Conservation (phyloP, 2,113 vertebrate species). For the Oceanites oceanicus region DNA sequence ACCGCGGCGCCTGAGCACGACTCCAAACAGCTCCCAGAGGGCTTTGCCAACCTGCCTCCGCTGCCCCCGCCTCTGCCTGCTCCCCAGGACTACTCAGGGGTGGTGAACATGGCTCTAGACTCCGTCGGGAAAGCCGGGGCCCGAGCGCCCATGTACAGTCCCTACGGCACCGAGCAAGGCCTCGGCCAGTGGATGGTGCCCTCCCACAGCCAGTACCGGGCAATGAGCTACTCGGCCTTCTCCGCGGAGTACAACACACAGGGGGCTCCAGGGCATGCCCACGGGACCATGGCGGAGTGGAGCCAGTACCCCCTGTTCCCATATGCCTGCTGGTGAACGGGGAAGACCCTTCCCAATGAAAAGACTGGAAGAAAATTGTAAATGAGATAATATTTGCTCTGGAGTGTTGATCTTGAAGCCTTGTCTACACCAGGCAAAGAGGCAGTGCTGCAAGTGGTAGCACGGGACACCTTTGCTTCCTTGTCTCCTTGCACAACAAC, state of each 20-base stretch:
- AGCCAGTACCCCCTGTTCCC: slow-evolving; percentile 90
- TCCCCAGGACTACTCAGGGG: slow-evolving; percentile 80
- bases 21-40: slow-evolving; percentile 62
- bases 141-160: slow-evolving; percentile 78
- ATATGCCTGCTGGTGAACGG: slow-evolving; percentile 86
- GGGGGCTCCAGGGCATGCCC: slow-evolving; percentile 79
- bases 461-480: background rate
- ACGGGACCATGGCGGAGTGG: slow-evolving; percentile 84
- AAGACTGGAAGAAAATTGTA: slow-evolving; percentile 33
- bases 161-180: slow-evolving; percentile 78
- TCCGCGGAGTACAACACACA: slow-evolving; percentile 81
- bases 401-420: background rate
- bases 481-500: background rate
- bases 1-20: slow-evolving; percentile 77
- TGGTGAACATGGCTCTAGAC: slow-evolving; percentile 79
- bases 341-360: background rate
- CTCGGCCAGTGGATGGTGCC: slow-evolving; percentile 83
- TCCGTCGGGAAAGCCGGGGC: slow-evolving; percentile 73
- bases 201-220: slow-evolving; percentile 77
- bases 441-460: background rate
- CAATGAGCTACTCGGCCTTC: slow-evolving; percentile 70
- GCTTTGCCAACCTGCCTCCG: slow-evolving; percentile 54
- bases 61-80: slow-evolving; percentile 56
- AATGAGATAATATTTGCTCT: background rate
- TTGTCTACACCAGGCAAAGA: background rate